Conservation (phyloP, 2,113 vertebrate genomes). For the Pelodiscus sinensis region DNA sequence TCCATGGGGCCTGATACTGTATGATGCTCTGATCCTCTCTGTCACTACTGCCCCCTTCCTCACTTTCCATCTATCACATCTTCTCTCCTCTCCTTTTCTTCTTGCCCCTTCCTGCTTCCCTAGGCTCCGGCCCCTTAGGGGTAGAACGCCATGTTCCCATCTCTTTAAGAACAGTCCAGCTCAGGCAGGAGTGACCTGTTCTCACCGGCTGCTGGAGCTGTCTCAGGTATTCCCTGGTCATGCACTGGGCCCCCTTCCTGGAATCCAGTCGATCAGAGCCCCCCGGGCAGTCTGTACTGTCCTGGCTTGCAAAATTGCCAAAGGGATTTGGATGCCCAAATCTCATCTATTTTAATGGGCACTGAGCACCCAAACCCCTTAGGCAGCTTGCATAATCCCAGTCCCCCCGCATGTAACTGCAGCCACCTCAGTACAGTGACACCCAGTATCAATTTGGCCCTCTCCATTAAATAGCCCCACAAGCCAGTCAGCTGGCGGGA, state of each 20-base stretch:
- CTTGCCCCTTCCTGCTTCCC: background rate
- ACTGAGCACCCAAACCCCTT: background rate
- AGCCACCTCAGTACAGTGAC: background rate
- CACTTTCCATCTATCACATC: background rate
- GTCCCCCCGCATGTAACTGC: background rate
- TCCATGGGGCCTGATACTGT: background rate
- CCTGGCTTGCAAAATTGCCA: background rate
- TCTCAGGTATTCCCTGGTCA: background rate
- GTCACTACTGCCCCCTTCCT: background rate
- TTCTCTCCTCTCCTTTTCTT: background rate
- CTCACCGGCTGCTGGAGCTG: background rate
- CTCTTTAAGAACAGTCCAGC: background rate
- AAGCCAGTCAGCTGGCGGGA: background rate
- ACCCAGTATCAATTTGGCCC: background rate
- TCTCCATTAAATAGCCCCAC: background rate
- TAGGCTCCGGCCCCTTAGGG: background rate
- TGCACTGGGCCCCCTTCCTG: background rate
- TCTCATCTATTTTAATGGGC: background rate
- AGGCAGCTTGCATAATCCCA: background rate
- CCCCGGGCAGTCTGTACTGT: background rate
- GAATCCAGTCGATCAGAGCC: background rate
- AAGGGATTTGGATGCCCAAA: background rate
- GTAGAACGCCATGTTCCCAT: background rate
- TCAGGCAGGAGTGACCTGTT: background rate
- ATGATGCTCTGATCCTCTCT: background rate